Evolutionary conservation across 2,888 invertebrate genomes (phyloP).

Genomic region (Andrena dorsata): DNA sequence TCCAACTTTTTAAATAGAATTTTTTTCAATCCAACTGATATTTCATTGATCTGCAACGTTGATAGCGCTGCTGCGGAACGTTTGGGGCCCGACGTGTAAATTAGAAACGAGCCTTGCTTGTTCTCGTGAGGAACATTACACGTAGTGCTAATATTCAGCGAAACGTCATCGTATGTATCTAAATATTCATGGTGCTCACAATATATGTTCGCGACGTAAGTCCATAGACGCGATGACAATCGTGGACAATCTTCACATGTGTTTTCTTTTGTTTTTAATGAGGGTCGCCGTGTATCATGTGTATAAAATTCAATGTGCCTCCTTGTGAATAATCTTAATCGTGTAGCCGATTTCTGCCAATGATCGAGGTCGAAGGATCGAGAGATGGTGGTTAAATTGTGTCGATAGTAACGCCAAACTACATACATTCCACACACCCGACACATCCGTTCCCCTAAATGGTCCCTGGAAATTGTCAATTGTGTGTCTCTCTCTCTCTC

Average conservation of each 20-base stretch:
- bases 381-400: conserved; percentile 39
- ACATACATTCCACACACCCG: background rate
- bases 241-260: conserved; percentile 11
- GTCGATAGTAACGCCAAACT: conserved; percentile 17
- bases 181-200: conserved; percentile 58
- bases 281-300: conserved; percentile 52
- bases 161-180: conserved; percentile 44
- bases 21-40: no score
- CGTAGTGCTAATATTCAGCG: conserved; percentile 20
- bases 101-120: conserved; percentile 36
- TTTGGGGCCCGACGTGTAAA: conserved; percentile 40
- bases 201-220: conserved; percentile 46
- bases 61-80: conserved; percentile 21
- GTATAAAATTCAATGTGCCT: conserved; percentile 51
- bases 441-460: background rate
- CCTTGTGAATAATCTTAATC: conserved; percentile 66
- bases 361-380: conserved; percentile 17
- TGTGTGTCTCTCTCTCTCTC: conserved; percentile 22
- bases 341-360: conserved; percentile 24
- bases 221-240: background rate
- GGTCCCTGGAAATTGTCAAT: conserved; percentile 43
- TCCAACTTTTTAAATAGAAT: background rate
- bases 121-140: conserved; percentile 4
- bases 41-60: no score
- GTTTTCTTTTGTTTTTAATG: conserved; percentile 29